Conservation (phyloP, 2,797 vertebrate genomes). For the Poecilia wingei region DNA sequence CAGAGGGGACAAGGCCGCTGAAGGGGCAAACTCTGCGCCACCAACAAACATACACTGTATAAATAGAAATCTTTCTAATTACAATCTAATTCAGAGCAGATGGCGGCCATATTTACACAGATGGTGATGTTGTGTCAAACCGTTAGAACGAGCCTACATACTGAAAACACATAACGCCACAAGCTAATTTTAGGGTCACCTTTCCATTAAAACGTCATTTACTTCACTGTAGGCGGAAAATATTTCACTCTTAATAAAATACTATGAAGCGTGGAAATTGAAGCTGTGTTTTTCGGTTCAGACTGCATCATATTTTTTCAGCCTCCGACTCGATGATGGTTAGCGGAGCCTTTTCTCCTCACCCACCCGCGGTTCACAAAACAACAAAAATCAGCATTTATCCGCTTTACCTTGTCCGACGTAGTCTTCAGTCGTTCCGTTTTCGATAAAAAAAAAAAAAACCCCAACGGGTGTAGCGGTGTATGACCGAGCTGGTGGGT, state of each 20-base stretch:
- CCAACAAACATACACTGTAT: not conserved
- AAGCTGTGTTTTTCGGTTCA: constrained; percentile 10
- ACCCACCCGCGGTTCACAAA: not conserved
- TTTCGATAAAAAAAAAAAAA: not conserved
- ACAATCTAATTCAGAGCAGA: rapidly evolving
- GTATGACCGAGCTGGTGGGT: not conserved
- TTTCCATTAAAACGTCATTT: not conserved
- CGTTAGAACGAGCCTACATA: not conserved
- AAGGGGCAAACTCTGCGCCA: not conserved
- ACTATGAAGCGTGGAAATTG: not conserved
- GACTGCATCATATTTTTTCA: constrained; percentile 15
- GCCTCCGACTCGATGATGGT: constrained; percentile 31
- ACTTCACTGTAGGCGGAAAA: not conserved
- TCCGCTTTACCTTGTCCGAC: constrained; percentile 8
- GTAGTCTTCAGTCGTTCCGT: not conserved
- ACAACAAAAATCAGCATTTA: rapidly evolving
- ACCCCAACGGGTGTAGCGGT: not conserved
- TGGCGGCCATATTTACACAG: not conserved
- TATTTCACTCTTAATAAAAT: not conserved
- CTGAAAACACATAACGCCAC: constrained; percentile 9
- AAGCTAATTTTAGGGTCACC: not conserved
- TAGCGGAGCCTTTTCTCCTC: not conserved
- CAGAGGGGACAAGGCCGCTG: constrained; percentile 28
- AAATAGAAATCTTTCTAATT: not conserved
- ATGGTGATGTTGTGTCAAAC: constrained; percentile 5